Evolutionary conservation across 2,797 vertebrate genomes (phyloP).

Genomic region (Scyliorhinus canicula): DNA sequence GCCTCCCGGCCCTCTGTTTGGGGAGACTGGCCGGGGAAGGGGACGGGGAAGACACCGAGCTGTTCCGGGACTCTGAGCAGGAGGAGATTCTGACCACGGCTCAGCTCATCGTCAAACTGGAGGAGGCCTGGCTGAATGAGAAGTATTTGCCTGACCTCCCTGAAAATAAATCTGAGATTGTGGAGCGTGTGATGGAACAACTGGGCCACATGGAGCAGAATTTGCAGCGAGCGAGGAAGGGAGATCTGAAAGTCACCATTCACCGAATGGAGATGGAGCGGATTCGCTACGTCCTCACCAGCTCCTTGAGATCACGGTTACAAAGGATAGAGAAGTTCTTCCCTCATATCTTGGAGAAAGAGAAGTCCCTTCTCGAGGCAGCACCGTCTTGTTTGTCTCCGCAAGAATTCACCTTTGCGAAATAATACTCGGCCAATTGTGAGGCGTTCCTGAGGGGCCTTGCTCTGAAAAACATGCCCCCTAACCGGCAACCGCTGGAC

Average conservation of each 20-base stretch:
- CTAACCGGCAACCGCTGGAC: conserved; percentile 83
- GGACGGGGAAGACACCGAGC: not conserved
- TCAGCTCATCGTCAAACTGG: conserved; percentile 77
- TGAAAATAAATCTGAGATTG: too few species aligned
- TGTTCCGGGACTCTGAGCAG: not conserved
- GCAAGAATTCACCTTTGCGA: conserved; percentile 87
- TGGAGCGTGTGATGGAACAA: too few species aligned
- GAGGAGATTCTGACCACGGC: conserved; percentile 78
- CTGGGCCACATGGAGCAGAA: too few species aligned
- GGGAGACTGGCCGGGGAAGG: too few species aligned
- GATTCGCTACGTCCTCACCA: too few species aligned
- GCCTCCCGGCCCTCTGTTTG: not conserved
- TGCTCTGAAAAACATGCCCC: conserved; percentile 87
- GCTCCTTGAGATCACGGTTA: too few species aligned
- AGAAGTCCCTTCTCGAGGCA: conserved; percentile 70
- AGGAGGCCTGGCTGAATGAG: too few species aligned
- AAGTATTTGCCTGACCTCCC: too few species aligned
- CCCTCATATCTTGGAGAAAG: conserved; percentile 85
- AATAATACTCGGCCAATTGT: conserved; percentile 82
- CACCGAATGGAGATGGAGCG: too few species aligned
- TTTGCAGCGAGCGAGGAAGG: too few species aligned
- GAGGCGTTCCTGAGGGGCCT: conserved; percentile 74
- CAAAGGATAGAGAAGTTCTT: too few species aligned
- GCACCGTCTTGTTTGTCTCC: conserved; percentile 79
- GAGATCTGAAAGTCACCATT: too few species aligned